Evolutionary conservation across 2,113 vertebrate genomes (phyloP).

Genomic region (Reinhardtius hippoglossoides): DNA sequence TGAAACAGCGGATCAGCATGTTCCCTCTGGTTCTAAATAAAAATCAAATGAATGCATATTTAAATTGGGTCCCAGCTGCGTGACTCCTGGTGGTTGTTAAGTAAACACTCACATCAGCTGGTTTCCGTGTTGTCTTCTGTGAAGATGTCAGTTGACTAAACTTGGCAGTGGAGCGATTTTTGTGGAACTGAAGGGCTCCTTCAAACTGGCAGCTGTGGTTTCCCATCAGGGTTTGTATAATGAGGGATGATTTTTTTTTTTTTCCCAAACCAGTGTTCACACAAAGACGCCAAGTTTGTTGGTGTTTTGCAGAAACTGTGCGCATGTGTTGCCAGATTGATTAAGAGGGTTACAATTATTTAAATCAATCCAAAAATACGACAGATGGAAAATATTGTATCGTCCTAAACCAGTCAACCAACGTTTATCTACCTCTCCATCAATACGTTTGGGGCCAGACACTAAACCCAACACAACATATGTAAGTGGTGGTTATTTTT

Average conservation of each 20-base stretch:
- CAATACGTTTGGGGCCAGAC: not conserved
- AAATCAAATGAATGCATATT: constrained; percentile 44
- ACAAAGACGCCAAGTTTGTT: too few relatives aligned
- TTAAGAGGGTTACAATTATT: too few relatives aligned
- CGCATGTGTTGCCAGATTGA: not conserved
- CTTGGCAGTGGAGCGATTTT: not conserved
- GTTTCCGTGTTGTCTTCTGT: constrained; percentile 5
- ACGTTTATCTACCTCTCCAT: too few relatives aligned
- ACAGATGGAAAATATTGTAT: not conserved
- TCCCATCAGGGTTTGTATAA: not conserved
- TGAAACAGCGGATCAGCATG: constrained; percentile 35
- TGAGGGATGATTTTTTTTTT: too few relatives aligned
- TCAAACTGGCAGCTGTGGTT: not conserved
- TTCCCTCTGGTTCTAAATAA: constrained; percentile 37
- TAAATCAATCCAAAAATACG: not conserved
- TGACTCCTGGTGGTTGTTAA: constrained; percentile 12
- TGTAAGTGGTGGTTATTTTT: not conserved
- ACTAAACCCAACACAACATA: not conserved
- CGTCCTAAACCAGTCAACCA: too few relatives aligned
- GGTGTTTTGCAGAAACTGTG: not conserved
- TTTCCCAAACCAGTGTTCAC: not conserved
- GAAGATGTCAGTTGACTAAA: not conserved
- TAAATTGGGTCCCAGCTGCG: constrained; percentile 35
- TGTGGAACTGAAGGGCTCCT: not conserved
- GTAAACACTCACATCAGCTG: constrained; percentile 5